Conservation (phyloP, 2,888 invertebrate genomes). For the Operophtera brumata region DNA sequence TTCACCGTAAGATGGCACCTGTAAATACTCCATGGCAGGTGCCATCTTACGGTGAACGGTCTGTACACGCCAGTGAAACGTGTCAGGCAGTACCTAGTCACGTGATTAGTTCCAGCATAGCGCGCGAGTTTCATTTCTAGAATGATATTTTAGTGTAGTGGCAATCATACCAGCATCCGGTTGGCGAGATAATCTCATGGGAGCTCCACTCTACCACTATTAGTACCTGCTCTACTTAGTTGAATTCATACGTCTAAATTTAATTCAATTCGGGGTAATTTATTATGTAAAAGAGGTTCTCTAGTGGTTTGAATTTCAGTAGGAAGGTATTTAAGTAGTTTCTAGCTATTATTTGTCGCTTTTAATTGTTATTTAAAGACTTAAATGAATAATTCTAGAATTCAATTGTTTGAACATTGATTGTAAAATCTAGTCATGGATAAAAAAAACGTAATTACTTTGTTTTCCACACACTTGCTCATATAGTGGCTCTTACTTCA, state of each 20-base stretch:
- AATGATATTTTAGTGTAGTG: not conserved
- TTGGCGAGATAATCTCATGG: slow-evolving; percentile 16
- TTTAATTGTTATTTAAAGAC: not conserved
- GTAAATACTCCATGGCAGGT: no score
- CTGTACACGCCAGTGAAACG: no score
- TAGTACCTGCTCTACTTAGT: slow-evolving; percentile 17
- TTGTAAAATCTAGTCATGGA: no score
- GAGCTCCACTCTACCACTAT: slow-evolving; percentile 6
- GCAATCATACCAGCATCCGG: slow-evolving; percentile 40
- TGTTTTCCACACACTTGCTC: no score
- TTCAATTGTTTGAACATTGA: no score
- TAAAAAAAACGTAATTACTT: no score
- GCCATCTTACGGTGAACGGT: no score
- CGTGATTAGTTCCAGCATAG: not conserved
- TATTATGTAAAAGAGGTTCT: slow-evolving; percentile 20
- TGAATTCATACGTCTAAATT: slow-evolving; percentile 32
- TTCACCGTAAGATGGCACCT: no score
- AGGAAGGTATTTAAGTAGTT: not conserved
- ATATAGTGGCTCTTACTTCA: no score
- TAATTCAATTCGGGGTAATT: slow-evolving; percentile 32
- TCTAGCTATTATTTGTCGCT: not conserved
- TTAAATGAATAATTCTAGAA: no score
- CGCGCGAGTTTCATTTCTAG: slow-evolving; percentile 2
- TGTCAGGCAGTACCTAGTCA: no score
- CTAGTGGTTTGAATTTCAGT: slow-evolving; percentile 7